These are phyloP conservation scores for Apostichopus japonicus DNA, from an alignment of 35 echinoderm and acorn worm species.

Conservation along the genomic window DNA sequence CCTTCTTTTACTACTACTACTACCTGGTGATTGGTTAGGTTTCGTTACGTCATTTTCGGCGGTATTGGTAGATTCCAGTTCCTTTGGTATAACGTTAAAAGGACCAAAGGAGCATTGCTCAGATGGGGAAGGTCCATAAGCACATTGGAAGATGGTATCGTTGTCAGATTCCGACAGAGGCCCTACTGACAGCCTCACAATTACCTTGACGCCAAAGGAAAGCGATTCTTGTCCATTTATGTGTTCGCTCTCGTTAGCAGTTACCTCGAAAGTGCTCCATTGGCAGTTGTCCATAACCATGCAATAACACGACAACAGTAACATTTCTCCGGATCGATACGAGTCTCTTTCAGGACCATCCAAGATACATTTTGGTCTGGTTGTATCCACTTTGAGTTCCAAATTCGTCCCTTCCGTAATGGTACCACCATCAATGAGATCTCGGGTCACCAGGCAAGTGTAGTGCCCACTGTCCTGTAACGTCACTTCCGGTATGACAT, in stretches of 20 bases:
- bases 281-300: not conserved
- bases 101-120: slow-evolving; percentile 10
- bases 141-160: not conserved
- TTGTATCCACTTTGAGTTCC: not conserved
- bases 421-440: not conserved
- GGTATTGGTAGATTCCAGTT: not conserved
- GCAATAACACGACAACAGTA: slow-evolving; percentile 1
- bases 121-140: not conserved
- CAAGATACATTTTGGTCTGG: not conserved
- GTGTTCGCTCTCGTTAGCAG: not conserved
- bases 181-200: not conserved
- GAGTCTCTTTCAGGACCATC: not conserved
- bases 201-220: not conserved
- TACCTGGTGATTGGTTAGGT: not conserved
- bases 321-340: not conserved
- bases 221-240: not conserved
- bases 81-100: not conserved
- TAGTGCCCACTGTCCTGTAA: not conserved
- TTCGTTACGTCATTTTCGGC: not conserved
- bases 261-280: not conserved
- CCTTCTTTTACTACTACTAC: not conserved
- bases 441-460: not conserved
- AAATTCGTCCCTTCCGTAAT: not conserved
- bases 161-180: not conserved
- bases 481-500: not conserved